A percentile compares a stretch with the other conserved stretches of the same genome.
Conservation (phyloP, 2,113 vertebrate genomes). For the Lamprologus tigripictilis region DNA sequence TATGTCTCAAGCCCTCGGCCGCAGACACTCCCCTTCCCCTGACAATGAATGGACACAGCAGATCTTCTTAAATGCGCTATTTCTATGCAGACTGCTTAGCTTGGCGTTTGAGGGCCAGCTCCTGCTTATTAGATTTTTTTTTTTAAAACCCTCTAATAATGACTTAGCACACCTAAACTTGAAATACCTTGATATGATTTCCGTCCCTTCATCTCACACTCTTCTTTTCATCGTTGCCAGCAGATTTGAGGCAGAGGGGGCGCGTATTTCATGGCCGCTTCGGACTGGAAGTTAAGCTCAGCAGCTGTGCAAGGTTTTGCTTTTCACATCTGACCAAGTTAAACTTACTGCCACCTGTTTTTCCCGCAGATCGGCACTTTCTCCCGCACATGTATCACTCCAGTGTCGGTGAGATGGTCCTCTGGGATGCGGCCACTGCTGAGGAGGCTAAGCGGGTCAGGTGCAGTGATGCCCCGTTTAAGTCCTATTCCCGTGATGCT, state of each 20-base stretch:
- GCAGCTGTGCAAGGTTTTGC: constrained; percentile 41
- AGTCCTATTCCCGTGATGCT: constrained; percentile 6
- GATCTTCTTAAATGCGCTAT: constrained; percentile 69
- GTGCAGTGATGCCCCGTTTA: not conserved
- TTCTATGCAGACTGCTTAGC: constrained; percentile 72
- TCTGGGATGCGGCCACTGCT: not conserved
- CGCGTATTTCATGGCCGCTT: constrained; percentile 43
- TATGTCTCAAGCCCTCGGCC: constrained; percentile 63
- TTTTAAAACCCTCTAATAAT: constrained; percentile 39
- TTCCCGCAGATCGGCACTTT: constrained; percentile 16
- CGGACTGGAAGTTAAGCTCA: constrained; percentile 51
- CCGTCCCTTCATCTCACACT: constrained; percentile 52
- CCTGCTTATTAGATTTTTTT: constrained; percentile 59
- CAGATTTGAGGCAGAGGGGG: constrained; percentile 52
- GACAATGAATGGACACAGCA: constrained; percentile 65
- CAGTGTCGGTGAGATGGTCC: not conserved
- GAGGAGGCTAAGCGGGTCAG: constrained; percentile 22
- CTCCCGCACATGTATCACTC: constrained; percentile 9
- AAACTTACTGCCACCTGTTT: constrained; percentile 38
- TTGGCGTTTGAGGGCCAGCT: constrained; percentile 53
- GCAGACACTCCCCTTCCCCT: constrained; percentile 44
- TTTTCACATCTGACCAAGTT: constrained; percentile 23
- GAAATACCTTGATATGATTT: constrained; percentile 69
- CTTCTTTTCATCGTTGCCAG: constrained; percentile 57
- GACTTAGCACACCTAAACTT: constrained; percentile 62